These are phyloP conservation scores for Tipula helvola DNA, from an alignment of 2,888 invertebrate genomes.

Conservation along the genomic window DNA sequence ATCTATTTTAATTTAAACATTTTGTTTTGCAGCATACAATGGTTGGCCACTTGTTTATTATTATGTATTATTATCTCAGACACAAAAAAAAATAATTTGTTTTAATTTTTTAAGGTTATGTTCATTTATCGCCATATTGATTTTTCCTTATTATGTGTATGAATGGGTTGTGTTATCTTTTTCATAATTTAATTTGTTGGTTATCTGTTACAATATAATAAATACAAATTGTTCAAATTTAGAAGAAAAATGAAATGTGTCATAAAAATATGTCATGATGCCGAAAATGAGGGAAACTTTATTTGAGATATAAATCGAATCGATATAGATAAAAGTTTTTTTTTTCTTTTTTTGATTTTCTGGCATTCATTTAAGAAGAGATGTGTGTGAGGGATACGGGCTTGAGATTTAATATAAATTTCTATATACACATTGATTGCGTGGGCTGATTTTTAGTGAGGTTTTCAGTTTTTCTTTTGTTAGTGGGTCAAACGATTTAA, in stretches of 20 bases:
- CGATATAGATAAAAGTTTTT: background rate
- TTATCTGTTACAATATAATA: background rate
- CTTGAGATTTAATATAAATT: background rate
- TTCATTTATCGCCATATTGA: background rate
- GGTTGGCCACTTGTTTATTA: background rate
- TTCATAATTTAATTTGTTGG: background rate
- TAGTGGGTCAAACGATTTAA: conserved; percentile 4
- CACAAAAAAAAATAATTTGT: background rate
- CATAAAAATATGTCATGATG: background rate
- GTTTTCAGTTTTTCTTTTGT: background rate
- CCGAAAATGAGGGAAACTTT: background rate
- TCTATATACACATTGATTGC: background rate
- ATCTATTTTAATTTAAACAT: background rate
- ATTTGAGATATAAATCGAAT: background rate
- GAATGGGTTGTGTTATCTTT: background rate
- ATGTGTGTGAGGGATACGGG: background rate
- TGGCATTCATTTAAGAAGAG: background rate
- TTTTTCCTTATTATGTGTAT: background rate
- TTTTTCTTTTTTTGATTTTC: background rate
- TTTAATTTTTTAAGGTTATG: background rate
- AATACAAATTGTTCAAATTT: background rate
- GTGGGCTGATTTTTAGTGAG: background rate
- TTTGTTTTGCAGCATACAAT: background rate
- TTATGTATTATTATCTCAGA: background rate
- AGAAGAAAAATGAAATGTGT: background rate